Base-by-base conservation (phyloP, 2,797 vertebrate genomes). In the Apodemus agrarius region DNA sequence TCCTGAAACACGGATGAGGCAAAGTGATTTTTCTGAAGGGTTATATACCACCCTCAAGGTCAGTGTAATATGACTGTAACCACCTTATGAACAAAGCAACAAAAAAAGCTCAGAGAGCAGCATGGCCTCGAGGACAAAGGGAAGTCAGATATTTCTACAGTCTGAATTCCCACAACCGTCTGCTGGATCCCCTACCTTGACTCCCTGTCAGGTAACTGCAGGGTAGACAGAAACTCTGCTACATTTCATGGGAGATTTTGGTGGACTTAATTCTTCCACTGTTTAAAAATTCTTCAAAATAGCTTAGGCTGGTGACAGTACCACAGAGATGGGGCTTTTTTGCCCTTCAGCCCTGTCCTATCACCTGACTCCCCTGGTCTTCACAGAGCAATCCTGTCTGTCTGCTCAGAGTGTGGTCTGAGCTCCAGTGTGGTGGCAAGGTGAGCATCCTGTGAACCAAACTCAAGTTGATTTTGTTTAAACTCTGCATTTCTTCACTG, bases 1-100 rank as follows among this genome's bases (percentile, higher is more conserved):
- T 99, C 99, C 99, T 99, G 99, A 99, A 99, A 99, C 98, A 99
- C 98, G 98, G 98, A 98, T 99, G 99, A 99, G 99, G 99, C 99
- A 99, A 99, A 99, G 99, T 98, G 98, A 99, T 98, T 98, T 43
- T 80, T 95, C 69, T 99, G 98, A 97, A 99, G 98, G 97, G 99
- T 98, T 98, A 98, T 98, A 98, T 98, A 99, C 99, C 99, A 99
- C 99, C 99, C 99, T 99, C 98, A 99, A 49, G 98, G 98, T 99
- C 98, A 98, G 98, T 98, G 98, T 98, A 98, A 98, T 96, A 97
- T 97, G 98, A 98, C 98, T 98, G 98, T 98, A 98, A 98, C 98
- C 98, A 98, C 98, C 99, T 99, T 98, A 98, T 98, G 98, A 99
- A 99, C 98, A 99, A 98, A 99, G 99, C 98, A 99, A 99, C 99